phyloP scores from a whole-genome alignment of 2,113 vertebrate genomes.

The Marmota monax region DNA sequence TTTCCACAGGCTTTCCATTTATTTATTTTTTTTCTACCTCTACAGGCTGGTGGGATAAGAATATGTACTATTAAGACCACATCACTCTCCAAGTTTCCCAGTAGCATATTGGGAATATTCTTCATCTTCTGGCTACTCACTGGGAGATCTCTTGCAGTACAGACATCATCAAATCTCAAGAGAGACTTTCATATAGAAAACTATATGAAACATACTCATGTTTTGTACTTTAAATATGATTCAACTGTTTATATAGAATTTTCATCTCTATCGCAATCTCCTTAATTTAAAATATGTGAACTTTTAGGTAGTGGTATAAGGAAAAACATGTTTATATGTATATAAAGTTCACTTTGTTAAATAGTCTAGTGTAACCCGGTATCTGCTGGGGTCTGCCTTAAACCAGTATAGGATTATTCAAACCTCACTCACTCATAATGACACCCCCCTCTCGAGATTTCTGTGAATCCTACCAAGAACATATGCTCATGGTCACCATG shows the following conservation, averaged over 20 bases:
- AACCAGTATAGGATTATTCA: background rate
- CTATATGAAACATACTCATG: slow-evolving; percentile 66
- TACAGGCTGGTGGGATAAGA: slow-evolving; percentile 91
- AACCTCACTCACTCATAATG: background rate
- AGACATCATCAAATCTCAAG: background rate
- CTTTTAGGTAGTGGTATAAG: background rate
- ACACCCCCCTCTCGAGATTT: background rate
- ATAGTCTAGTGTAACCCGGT: background rate
- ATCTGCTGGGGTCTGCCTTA: background rate
- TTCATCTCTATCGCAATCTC: slow-evolving; percentile 64
- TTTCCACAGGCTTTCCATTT: background rate
- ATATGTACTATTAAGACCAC: slow-evolving; percentile 89
- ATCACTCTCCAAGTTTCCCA: background rate
- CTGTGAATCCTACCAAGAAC: background rate
- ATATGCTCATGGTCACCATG: background rate
- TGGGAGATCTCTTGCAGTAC: slow-evolving; percentile 73
- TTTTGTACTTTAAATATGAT: slow-evolving; percentile 80
- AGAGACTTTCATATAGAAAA: slow-evolving; percentile 50
- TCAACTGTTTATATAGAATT: slow-evolving; percentile 65
- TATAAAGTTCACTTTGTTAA: slow-evolving; percentile 54
- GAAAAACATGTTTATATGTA: slow-evolving; percentile 58
- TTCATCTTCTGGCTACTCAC: slow-evolving; percentile 57
- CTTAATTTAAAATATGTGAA: slow-evolving; percentile 71
- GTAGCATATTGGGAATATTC: background rate
- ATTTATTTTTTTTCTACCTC: background rate